Conservation (phyloP, 1,140 invertebrate genomes). For the Drosophila elegans region DNA sequence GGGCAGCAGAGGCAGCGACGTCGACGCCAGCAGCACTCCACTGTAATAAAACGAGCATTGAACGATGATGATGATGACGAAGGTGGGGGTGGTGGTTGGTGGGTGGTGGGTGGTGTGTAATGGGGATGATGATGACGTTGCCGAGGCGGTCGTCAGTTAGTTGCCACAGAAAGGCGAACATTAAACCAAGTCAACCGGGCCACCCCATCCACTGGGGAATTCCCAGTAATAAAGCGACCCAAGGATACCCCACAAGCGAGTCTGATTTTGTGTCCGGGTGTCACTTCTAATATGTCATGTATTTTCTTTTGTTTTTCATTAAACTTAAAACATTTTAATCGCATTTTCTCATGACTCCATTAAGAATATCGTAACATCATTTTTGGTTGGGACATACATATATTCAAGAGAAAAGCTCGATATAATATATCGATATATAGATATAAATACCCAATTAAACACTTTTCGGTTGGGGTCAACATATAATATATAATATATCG, state of each 20-base stretch:
- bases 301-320: too few relatives aligned
- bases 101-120: slow-evolving; percentile 4
- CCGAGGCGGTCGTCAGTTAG: slow-evolving; percentile 56
- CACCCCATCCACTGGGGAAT: slow-evolving; percentile 28
- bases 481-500: too few relatives aligned
- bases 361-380: too few relatives aligned
- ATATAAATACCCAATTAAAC: too few relatives aligned
- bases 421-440: too few relatives aligned
- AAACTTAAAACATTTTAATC: background rate
- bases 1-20: slow-evolving; percentile 19
- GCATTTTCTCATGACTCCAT: too few relatives aligned
- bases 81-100: background rate
- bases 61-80: slow-evolving; percentile 25
- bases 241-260: slow-evolving; percentile 4
- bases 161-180: slow-evolving; percentile 63
- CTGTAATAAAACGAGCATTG: slow-evolving; percentile 62
- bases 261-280: too few relatives aligned
- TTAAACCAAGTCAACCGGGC: slow-evolving; percentile 61
- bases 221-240: background rate
- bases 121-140: slow-evolving; percentile 47
- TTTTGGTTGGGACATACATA: too few relatives aligned
- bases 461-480: too few relatives aligned
- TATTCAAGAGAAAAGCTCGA: too few relatives aligned
- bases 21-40: slow-evolving; percentile 44
- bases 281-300: too few relatives aligned